Base-by-base conservation (phyloP, 2,888 invertebrate genomes). In the Formica aserva region DNA sequence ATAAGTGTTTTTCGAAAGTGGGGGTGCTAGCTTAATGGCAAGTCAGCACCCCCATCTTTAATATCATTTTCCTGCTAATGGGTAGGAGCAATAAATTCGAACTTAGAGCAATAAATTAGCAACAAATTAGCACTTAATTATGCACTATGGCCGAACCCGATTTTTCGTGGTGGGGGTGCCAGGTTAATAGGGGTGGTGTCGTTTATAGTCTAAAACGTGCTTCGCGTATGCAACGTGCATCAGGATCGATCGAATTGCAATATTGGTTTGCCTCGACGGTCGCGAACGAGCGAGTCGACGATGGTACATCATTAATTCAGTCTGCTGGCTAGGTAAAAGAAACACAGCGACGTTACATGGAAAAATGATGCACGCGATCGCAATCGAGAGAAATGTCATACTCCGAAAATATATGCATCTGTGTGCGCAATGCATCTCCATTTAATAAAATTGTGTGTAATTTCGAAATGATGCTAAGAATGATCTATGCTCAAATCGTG, bases 271-370 rank as follows among this genome's bases (percentile, higher is more conserved):
- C 41, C 18, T 45, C 57, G 32, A 71, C 72, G 75, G 38, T 69
- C 38, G 52, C 55, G 15, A 63, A 75, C 74, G 69, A 65, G 22
- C 45, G 63, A 22, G 63, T 75, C 35, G 71, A 22, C 67, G 22
- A 26, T 52, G 41, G 18, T 32, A 26, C 57, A 78, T 80, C 60
- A 80, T 80, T 80, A 80, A 80, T 80, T 80, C 76, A 80, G 45
- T 60, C 32, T 26, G 38, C 60, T 45, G 60, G 15, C 18, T 48
- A 29, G n/a, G 75, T 74, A 80, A 80, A 80, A 60, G 75, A 60
- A 72, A 80, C 26, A 38, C 22, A 35, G 41, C 29, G 52, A 55
- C 35, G 55, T 71, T 32, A 55, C 35, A 8, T 52, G 57, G 32
- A 78, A 45, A 5, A 80, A 60, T 32, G 78, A 45, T 60, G 60